Evolutionary conservation across 2,113 vertebrate genomes (phyloP), one percentile per base, ranked within the genome.

Genomic region (Macrotis lagotis): DNA sequence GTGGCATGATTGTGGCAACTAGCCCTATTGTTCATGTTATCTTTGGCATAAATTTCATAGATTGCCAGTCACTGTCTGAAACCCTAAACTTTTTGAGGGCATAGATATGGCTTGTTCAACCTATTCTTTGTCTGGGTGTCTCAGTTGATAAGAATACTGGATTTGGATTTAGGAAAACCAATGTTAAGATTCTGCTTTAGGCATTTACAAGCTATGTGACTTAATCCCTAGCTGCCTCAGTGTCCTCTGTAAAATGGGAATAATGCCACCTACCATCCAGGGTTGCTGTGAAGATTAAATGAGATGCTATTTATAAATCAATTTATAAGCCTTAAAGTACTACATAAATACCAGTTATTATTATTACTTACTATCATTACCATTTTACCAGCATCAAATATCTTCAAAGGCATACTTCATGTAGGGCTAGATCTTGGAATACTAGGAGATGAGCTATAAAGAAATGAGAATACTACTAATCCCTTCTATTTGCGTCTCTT

Each of bases 91-190:
- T 89, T 74, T 88, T 37, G 88, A 31, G 51, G 90, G 37, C 51
- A 94, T 25, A 59, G 88, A 90, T 26, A 24, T 0, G 24, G 50
- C 51, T 47, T 66, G 3, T 66, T 66, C 11, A 37, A 4, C 31
- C 12, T 66, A 1, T 66, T 66, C 31, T 66, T 11, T 66, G 59
- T 37, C 31, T 83, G 28, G 26, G 51, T 92, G 94, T 88, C 90
- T 50, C 47, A 90, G 94, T 52, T 93, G 88, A 48, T 91, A 48
- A 48, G 89, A 92, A 91, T 48, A 89, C 59, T 66, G 31, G 31
- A 37, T 66, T 66, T 66, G 59, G 31, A 66, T 11, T 37, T 31
- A 37, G 59, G 11, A 66, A 66, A 66, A 66, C 59, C 12, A 3
- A 66, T 16, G 4, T 66, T 66, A 28, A 66, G 37, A 66, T 66